A percentile compares a stretch with the other conserved stretches of the same genome.
Conservation (phyloP, 35 echinoderm and acorn worm genomes). For the Lytechinus variegatus region DNA sequence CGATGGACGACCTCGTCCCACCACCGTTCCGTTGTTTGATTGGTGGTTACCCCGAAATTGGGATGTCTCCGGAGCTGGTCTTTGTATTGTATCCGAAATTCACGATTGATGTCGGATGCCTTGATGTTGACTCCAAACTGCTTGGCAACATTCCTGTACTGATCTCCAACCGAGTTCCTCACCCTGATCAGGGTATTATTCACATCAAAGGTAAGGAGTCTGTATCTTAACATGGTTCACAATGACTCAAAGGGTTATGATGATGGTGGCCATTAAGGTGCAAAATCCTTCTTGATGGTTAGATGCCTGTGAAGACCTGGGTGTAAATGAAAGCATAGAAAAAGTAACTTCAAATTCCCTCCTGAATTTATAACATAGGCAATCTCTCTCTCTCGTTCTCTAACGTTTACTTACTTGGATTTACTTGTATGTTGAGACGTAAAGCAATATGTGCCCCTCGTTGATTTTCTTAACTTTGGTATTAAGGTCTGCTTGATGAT, state of each 20-base stretch:
- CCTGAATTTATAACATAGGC: no score
- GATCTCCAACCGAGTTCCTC: conserved; percentile 71
- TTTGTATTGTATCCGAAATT: conserved; percentile 59
- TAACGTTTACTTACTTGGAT: no score
- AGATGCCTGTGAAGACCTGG: no score
- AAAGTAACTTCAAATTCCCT: no score
- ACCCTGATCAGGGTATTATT: conserved; percentile 85
- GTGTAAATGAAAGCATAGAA: no score
- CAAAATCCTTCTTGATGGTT: background rate
- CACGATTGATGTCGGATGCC: conserved; percentile 46
- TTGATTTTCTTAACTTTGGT: no score
- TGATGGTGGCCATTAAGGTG: background rate
- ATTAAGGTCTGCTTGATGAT: no score
- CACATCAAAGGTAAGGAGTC: conserved; percentile 87
- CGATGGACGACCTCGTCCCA: conserved; percentile 75
- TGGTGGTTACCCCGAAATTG: conserved; percentile 73
- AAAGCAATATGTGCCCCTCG: no score
- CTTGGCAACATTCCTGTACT: conserved; percentile 73
- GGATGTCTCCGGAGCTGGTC: conserved; percentile 69
- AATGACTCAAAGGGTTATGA: background rate
- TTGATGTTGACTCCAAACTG: conserved; percentile 63
- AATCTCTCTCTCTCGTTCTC: no score
- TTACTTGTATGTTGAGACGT: no score
- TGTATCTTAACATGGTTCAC: conserved; percentile 70
- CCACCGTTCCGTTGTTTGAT: conserved; percentile 70